Percentiles rank a stretch among this genome's conserved stretches.
phyloP scores from a whole-genome alignment of 2,888 invertebrate species.

The Acanthosoma haemorrhoidale region DNA sequence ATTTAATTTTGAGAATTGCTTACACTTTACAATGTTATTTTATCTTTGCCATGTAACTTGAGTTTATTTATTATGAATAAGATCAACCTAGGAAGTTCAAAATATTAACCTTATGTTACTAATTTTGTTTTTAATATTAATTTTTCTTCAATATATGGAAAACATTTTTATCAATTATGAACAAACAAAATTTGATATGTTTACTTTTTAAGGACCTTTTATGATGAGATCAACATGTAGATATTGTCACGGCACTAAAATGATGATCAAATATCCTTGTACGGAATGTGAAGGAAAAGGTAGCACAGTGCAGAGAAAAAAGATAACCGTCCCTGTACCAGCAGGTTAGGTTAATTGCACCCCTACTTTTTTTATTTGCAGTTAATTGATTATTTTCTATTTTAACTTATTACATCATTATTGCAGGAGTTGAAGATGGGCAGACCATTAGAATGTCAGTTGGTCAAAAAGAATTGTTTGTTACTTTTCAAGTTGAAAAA shows the following conservation, averaged over 20 bases:
- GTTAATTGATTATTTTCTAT: no score
- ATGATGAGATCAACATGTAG: conserved; percentile 95
- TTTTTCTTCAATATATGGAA: no score
- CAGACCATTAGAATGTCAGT: conserved; percentile 93
- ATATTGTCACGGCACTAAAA: conserved; percentile 77
- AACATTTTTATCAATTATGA: no score
- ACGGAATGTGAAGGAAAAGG: conserved; percentile 91
- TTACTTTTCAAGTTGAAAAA: conserved; percentile 86
- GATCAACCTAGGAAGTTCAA: no score
- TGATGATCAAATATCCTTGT: conserved; percentile 87
- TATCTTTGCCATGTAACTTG: no score
- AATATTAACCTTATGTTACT: no score
- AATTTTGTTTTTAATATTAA: no score
- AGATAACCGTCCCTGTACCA: conserved; percentile 88
- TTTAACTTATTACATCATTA: no score
- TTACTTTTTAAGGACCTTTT: conserved; percentile 68
- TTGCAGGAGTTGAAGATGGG: conserved; percentile 85
- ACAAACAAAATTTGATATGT: no score
- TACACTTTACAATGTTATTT: no score
- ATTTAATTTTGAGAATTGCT: no score
- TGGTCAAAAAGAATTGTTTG: conserved; percentile 84
- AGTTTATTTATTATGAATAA: no score
- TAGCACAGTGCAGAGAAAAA: conserved; percentile 78
- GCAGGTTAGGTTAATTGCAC: conserved; percentile 51
- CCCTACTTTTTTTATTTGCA: background rate